phyloP scores from a whole-genome alignment of 1,140 invertebrate genomes.

The Asbolus verrucosus region DNA sequence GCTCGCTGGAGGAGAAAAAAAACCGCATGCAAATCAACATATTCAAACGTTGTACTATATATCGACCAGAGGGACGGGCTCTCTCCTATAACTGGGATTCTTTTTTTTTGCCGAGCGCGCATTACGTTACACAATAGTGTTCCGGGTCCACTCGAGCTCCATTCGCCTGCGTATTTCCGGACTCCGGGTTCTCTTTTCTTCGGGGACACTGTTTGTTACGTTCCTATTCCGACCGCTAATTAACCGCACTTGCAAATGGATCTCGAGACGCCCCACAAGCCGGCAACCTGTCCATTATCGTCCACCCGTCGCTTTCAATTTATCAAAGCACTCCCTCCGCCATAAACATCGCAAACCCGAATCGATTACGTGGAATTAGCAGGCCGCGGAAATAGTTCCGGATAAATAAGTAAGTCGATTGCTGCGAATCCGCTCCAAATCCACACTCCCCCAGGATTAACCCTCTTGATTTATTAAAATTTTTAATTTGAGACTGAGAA shows the following conservation, averaged over 20 bases:
- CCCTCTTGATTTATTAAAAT: too few relatives aligned
- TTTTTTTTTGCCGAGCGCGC: slow-evolving; percentile 26
- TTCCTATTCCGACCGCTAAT: slow-evolving; percentile 45
- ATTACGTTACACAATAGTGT: slow-evolving; percentile 39
- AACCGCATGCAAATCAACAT: slow-evolving; percentile 24
- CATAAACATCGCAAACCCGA: slow-evolving; percentile 19
- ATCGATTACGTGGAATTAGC: slow-evolving; percentile 14
- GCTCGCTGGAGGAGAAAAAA: too few relatives aligned
- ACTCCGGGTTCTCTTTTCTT: slow-evolving; percentile 37
- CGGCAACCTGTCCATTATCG: slow-evolving; percentile 44
- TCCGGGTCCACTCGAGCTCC: slow-evolving; percentile 40
- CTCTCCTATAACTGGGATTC: slow-evolving; percentile 15
- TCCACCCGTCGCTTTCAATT: slow-evolving; percentile 43
- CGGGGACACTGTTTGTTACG: slow-evolving; percentile 21
- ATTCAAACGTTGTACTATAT: background rate
- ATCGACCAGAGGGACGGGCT: slow-evolving; percentile 17
- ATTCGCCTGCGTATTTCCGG: slow-evolving; percentile 35
- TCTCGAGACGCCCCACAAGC: slow-evolving; percentile 34
- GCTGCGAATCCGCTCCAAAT: too few relatives aligned
- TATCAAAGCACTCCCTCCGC: slow-evolving; percentile 33
- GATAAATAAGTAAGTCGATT: too few relatives aligned
- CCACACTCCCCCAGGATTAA: too few relatives aligned
- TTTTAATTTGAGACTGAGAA: too few relatives aligned
- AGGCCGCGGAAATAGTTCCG: too few relatives aligned
- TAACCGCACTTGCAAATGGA: slow-evolving; percentile 48